These are phyloP conservation scores for Tiaroga cobitis DNA, from an alignment of 2,797 vertebrate genomes.

Conservation along the genomic window DNA sequence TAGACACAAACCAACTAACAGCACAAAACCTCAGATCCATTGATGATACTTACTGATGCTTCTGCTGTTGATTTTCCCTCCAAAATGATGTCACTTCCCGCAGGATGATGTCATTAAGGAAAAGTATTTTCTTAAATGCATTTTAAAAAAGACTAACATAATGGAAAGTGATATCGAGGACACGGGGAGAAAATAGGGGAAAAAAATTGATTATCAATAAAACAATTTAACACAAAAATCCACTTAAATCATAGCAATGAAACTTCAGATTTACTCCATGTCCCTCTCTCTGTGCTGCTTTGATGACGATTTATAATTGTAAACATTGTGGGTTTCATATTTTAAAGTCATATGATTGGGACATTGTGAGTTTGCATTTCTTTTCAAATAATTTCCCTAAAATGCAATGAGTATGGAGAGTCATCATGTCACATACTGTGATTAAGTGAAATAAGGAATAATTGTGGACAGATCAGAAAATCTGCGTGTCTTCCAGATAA, in stretches of 20 bases:
- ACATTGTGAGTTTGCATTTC: not conserved
- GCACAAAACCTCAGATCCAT: not conserved
- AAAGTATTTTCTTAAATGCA: not conserved
- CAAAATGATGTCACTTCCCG: not conserved
- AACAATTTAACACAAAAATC: not conserved
- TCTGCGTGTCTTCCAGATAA: slow-evolving; percentile 83
- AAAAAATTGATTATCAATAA: too few relatives aligned
- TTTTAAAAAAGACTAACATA: not conserved
- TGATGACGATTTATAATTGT: not conserved
- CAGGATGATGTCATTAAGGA: not conserved
- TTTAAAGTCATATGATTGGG: not conserved
- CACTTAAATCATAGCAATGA: not conserved
- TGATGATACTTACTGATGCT: not conserved
- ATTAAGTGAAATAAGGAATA: not conserved
- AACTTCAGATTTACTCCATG: not conserved
- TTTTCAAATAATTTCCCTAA: not conserved
- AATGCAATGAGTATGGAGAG: not conserved
- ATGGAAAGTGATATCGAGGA: not conserved
- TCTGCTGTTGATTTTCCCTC: not conserved
- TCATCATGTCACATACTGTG: not conserved
- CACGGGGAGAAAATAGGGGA: not conserved
- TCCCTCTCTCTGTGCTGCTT: not conserved
- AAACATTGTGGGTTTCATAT: not conserved
- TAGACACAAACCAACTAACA: not conserved
- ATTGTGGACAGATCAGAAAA: not conserved